phyloP scores from a whole-genome alignment of 2,113 vertebrate genomes.

The Indicator maculatus region DNA sequence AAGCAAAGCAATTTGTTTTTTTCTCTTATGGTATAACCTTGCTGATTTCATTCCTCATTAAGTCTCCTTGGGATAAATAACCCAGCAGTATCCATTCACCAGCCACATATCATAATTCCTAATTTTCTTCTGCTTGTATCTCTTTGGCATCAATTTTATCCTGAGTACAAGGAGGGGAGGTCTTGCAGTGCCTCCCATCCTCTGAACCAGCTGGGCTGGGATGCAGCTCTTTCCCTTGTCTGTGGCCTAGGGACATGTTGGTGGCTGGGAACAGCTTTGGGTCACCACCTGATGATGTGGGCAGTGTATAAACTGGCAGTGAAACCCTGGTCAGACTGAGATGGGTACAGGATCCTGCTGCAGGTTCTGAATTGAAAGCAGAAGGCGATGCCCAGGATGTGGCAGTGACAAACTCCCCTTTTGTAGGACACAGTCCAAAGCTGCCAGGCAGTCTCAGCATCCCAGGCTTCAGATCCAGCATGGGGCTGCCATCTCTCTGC shows the following conservation, averaged over 20 bases:
- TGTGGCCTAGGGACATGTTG: accelerated
- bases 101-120: accelerated
- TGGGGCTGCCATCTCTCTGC: accelerated
- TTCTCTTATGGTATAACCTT: not conserved
- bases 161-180: not conserved
- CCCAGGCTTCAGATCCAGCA: not conserved
- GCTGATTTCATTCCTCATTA: not conserved
- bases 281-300: accelerated
- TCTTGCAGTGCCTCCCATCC: accelerated
- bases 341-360: accelerated
- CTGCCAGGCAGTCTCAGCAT: not conserved
- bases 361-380: accelerated
- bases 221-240: accelerated
- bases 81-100: not conserved
- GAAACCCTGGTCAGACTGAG: not conserved
- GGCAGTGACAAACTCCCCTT: accelerated
- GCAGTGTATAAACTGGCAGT: not conserved
- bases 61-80: not conserved
- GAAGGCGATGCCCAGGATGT: accelerated
- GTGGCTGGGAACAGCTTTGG: not conserved
- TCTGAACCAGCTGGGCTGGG: accelerated
- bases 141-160: not conserved
- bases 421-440: accelerated
- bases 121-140: not conserved
- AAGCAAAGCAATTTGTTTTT: not conserved